Conservation (phyloP, 1,140 invertebrate genomes). For the Ladona fulva region DNA sequence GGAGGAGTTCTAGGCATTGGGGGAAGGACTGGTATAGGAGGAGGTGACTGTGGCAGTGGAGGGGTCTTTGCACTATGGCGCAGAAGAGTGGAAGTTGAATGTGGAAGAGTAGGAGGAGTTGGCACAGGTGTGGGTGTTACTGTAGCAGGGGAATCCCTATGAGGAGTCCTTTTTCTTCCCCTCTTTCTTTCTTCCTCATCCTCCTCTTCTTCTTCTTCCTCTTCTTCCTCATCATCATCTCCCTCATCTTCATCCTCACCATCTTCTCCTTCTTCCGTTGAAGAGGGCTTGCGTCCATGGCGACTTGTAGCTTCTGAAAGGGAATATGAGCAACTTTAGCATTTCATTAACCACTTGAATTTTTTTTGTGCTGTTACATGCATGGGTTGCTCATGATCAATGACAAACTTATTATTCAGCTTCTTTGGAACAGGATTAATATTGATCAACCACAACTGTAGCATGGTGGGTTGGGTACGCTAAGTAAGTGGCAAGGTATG, state of each 20-base stretch:
- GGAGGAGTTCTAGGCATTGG: background rate
- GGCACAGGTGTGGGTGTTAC: background rate
- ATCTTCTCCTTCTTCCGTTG: background rate
- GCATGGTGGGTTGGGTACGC: too few relatives aligned
- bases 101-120: background rate
- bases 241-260: conserved; percentile 16
- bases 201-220: conserved; percentile 52
- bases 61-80: background rate
- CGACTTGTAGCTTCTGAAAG: background rate
- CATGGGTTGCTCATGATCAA: too few relatives aligned
- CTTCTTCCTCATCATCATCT: conserved; percentile 49
- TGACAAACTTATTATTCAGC: too few relatives aligned
- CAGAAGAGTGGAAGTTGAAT: background rate
- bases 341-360: too few relatives aligned
- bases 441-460: too few relatives aligned
- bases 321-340: background rate
- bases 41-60: background rate
- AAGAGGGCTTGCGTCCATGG: background rate
- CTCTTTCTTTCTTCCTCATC: conserved; percentile 41
- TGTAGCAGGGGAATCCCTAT: background rate
- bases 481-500: too few relatives aligned
- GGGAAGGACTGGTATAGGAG: background rate
- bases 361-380: too few relatives aligned
- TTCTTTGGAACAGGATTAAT: too few relatives aligned
- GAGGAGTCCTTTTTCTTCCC: conserved; percentile 40